These are phyloP conservation scores for Synanthedon myopaeformis DNA, from an alignment of 2,888 invertebrate species.

Conservation along the genomic window DNA sequence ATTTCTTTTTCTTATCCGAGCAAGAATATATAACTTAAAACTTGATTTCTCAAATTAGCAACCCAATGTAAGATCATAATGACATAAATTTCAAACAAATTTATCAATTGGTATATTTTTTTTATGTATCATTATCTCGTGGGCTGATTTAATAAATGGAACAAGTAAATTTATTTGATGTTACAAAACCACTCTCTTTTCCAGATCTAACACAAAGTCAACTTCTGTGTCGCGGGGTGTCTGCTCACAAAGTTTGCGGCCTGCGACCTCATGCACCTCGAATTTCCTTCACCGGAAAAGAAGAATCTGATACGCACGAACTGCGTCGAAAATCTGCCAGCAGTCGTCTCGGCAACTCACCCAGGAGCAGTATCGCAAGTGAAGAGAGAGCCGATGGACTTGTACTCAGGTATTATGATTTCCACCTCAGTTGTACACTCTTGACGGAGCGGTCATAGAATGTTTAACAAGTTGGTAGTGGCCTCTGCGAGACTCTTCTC, in stretches of 20 bases:
- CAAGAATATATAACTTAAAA: too few species aligned
- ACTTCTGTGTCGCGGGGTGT: conserved; percentile 53
- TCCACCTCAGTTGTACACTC: too few species aligned
- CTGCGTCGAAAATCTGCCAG: conserved; percentile 55
- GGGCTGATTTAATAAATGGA: background rate
- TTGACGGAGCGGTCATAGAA: too few species aligned
- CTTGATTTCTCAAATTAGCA: too few species aligned
- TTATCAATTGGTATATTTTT: too few species aligned
- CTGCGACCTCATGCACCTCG: conserved; percentile 55
- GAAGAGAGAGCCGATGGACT: conserved; percentile 68
- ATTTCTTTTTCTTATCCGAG: too few species aligned
- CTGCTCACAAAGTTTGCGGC: conserved; percentile 53
- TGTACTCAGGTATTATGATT: conserved; percentile 64
- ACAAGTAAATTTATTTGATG: conserved; percentile 7
- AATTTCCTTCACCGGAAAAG: conserved; percentile 56
- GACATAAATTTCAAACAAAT: too few species aligned
- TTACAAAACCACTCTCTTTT: conserved; percentile 12
- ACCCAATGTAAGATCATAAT: too few species aligned
- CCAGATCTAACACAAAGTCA: conserved; percentile 55
- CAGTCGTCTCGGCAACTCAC: conserved; percentile 56
- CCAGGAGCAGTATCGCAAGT: conserved; percentile 57
- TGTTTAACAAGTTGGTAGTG: too few species aligned
- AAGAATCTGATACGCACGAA: conserved; percentile 44
- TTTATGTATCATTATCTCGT: too few species aligned
- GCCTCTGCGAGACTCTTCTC: too few species aligned